Evolutionary conservation across 1,140 invertebrate species (phyloP).

Genomic region (Drosophila saltans): DNA sequence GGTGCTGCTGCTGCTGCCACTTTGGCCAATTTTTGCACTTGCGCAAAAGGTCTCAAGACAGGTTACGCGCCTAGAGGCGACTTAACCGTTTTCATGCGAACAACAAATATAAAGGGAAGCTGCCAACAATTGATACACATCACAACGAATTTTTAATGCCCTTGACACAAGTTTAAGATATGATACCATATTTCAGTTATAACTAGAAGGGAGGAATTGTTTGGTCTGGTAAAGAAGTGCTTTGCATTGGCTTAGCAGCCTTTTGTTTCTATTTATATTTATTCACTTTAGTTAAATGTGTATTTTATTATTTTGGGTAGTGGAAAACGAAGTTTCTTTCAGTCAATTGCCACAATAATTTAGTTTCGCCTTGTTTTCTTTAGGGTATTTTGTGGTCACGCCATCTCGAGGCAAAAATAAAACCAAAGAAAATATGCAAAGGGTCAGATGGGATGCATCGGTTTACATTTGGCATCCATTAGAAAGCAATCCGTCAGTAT

Average conservation of each 20-base stretch:
- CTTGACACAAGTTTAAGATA: conserved; percentile 15
- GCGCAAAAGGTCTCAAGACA: conserved; percentile 80
- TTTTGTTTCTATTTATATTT: too few relatives aligned
- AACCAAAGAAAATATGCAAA: conserved; percentile 33
- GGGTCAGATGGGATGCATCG: conserved; percentile 63
- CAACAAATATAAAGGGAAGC: conserved; percentile 35
- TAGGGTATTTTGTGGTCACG: conserved; percentile 57
- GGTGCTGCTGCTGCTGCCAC: conserved; percentile 40
- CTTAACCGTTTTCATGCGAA: conserved; percentile 75
- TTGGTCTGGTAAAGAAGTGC: too few relatives aligned
- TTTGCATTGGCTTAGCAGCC: too few relatives aligned
- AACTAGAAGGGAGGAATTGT: too few relatives aligned
- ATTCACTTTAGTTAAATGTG: too few relatives aligned
- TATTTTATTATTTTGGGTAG: too few relatives aligned
- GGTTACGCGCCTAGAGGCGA: conserved; percentile 77
- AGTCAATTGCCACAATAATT: background rate
- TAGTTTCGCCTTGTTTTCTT: too few relatives aligned
- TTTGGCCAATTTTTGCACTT: conserved; percentile 81
- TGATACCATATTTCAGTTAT: too few relatives aligned
- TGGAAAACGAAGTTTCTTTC: background rate
- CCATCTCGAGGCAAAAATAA: conserved; percentile 24
- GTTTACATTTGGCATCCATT: conserved; percentile 69
- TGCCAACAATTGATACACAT: background rate
- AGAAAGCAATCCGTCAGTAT: conserved; percentile 79
- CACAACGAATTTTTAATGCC: conserved; percentile 28